Conservation (phyloP, 2,888 invertebrate species). For the Axea sp. region DNA sequence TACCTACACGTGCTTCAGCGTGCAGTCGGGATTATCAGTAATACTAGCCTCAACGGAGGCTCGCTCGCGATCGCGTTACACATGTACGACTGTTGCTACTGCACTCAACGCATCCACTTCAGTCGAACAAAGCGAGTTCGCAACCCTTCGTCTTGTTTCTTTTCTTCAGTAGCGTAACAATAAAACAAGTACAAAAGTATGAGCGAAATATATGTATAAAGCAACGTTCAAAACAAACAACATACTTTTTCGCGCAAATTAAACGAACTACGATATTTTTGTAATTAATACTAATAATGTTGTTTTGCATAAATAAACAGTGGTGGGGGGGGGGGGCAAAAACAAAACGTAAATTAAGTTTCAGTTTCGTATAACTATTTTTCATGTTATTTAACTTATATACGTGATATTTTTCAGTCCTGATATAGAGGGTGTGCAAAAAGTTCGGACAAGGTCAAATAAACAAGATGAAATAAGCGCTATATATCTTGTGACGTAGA, state of each 20-base stretch:
- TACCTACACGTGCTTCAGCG: constrained; percentile 46
- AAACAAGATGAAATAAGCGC: no score
- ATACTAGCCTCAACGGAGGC: constrained; percentile 30
- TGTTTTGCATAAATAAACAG: no score
- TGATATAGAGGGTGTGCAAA: no score
- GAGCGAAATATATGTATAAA: constrained; percentile 16
- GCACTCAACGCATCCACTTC: constrained; percentile 62
- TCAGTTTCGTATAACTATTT: no score
- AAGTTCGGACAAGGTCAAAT: no score
- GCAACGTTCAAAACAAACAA: constrained; percentile 27
- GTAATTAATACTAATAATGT: constrained; percentile 8
- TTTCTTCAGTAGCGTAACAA: constrained; percentile 50
- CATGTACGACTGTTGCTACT: constrained; percentile 42
- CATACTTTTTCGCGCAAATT: constrained; percentile 26
- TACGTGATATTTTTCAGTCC: no score
- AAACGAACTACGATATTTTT: constrained; percentile 1
- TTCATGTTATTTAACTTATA: no score
- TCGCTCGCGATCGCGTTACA: constrained; percentile 51
- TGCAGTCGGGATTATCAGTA: constrained; percentile 36
- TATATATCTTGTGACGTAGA: no score
- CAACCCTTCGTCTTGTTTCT: constrained; percentile 57
- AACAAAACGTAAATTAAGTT: no score
- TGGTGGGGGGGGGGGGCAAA: no score
- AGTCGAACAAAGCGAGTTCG: constrained; percentile 58
- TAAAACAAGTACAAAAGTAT: constrained; percentile 51